Conservation (phyloP, 2,113 vertebrate genomes). For the Actenoides lindsayi region DNA sequence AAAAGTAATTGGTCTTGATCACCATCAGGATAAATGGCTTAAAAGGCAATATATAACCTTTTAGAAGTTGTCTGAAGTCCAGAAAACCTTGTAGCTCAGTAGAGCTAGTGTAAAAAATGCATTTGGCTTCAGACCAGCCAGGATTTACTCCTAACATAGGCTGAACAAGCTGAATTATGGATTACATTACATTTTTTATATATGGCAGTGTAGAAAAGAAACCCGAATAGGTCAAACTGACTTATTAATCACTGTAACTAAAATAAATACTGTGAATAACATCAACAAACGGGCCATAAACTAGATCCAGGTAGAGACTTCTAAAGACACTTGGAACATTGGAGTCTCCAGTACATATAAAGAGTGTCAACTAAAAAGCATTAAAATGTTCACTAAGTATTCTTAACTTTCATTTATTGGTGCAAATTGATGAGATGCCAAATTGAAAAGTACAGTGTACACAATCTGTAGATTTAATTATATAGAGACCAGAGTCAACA, state of each 20-base stretch:
- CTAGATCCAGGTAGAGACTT: background rate
- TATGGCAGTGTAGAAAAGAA: constrained; percentile 3
- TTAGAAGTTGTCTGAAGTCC: background rate
- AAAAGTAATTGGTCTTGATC: constrained; percentile 16
- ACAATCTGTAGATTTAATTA: background rate
- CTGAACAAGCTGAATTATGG: constrained; percentile 8
- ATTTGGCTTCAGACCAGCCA: background rate
- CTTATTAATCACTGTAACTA: background rate
- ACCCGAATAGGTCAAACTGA: background rate
- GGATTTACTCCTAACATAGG: background rate
- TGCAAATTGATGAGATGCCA: background rate
- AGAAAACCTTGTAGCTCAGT: background rate
- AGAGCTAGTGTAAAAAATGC: background rate
- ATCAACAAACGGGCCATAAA: background rate
- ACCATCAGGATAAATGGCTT: background rate
- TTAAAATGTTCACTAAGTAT: background rate
- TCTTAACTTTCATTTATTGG: background rate
- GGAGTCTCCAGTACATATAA: background rate
- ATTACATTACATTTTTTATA: background rate
- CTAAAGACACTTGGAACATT: background rate
- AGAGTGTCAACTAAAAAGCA: background rate
- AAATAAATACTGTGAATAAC: constrained; percentile 6
- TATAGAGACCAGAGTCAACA: background rate
- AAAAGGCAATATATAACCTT: background rate
- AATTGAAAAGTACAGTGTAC: background rate